A percentile compares a stretch with the other conserved stretches of the same genome.
These are phyloP conservation scores for Temnothorax unifasciatus DNA, from an alignment of 2,888 invertebrate genomes.

Conservation along the genomic window DNA sequence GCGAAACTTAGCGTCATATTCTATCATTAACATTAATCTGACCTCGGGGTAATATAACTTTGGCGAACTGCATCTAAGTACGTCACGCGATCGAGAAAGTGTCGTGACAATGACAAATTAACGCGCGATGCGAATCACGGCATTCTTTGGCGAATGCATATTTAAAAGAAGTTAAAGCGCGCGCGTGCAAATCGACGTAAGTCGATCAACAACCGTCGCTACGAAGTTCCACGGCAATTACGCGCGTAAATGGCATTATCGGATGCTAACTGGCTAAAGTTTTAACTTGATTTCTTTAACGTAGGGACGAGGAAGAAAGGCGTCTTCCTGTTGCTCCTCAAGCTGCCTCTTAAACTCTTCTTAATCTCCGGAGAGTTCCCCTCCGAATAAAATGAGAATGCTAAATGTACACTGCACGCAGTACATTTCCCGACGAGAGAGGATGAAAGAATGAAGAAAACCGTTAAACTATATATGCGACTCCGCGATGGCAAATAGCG, in stretches of 20 bases:
- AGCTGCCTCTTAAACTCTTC: conserved; percentile 22
- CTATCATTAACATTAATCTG: conserved; percentile 56
- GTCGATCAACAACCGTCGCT: conserved; percentile 25
- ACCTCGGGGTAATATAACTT: conserved; percentile 30
- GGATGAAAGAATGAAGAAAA: background rate
- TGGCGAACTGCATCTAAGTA: conserved; percentile 31
- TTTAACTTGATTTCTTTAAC: conserved; percentile 41
- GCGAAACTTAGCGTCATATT: conserved; percentile 29
- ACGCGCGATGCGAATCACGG: conserved; percentile 21
- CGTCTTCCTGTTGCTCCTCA: conserved; percentile 12
- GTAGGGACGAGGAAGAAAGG: background rate
- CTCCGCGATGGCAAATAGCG: background rate
- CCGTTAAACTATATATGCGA: conserved; percentile 28
- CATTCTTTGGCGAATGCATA: conserved; percentile 2
- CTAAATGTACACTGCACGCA: background rate
- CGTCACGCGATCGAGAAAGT: conserved; percentile 35
- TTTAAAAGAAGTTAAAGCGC: conserved; percentile 36
- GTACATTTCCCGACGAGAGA: background rate
- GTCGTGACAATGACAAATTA: conserved; percentile 62
- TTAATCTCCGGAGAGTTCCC: conserved; percentile 25
- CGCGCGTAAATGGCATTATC: conserved; percentile 43
- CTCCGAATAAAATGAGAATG: conserved; percentile 22
- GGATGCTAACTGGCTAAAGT: conserved; percentile 46
- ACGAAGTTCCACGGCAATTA: conserved; percentile 38
- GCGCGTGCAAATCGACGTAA: conserved; percentile 42